Conservation (phyloP, 2,888 invertebrate genomes). For the Rhaphigaster nebulosa region DNA sequence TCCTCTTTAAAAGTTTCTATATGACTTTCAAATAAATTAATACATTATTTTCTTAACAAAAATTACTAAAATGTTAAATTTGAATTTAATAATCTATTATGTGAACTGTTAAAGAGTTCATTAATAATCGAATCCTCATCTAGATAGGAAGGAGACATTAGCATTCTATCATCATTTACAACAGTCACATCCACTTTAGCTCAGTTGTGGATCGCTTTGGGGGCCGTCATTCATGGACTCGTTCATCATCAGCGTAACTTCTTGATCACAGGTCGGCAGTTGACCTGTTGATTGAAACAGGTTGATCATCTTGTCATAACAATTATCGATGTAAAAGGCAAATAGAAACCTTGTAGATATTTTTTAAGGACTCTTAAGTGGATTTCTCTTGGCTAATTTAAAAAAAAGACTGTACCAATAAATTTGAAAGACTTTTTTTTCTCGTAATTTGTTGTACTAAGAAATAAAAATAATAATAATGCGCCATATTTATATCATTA, state of each 20-base stretch:
- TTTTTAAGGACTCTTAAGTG: background rate
- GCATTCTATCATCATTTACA: background rate
- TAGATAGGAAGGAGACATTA: background rate
- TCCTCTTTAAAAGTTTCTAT: no score
- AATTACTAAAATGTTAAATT: no score
- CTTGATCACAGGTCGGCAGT: background rate
- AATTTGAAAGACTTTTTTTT: no score
- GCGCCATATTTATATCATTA: no score
- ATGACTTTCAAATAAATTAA: no score
- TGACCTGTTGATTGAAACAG: background rate
- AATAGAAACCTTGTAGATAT: background rate
- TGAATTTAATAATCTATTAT: background rate
- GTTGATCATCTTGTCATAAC: background rate
- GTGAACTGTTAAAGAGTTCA: background rate
- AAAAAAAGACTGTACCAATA: no score
- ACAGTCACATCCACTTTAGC: conserved; percentile 5
- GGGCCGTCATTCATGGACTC: background rate
- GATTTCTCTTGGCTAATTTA: no score
- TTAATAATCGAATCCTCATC: background rate
- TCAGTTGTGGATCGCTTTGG: background rate
- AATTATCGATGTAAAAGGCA: background rate
- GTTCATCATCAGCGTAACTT: background rate
- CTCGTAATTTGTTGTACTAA: no score
- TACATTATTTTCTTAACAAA: no score
- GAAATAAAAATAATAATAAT: no score